Base-by-base conservation (phyloP, 2,113 vertebrate genomes). In the Bostrychus sinensis region DNA sequence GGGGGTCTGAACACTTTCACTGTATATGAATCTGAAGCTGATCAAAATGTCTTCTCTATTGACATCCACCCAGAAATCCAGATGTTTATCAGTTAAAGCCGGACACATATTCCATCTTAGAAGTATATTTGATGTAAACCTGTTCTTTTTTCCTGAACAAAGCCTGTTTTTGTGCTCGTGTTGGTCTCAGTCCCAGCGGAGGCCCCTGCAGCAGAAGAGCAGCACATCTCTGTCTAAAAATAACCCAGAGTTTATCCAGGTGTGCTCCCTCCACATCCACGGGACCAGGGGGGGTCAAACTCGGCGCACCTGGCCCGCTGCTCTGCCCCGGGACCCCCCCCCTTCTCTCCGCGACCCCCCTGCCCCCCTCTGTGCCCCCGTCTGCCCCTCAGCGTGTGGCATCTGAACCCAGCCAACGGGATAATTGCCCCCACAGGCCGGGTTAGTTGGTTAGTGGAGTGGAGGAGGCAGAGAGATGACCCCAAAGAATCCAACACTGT, bases 341-440 rank as follows among this genome's bases (percentile, higher is more conserved):
- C 30, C n/a, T n/a, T n/a, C n/a, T n/a, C n/a, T n/a, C 8, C 30
- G 30, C 30, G 30, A 45, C 39, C 75, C 37, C 63, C 67, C 60
- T 38, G 10, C 41, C 20, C 17, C 1, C 30, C 10, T 9, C 10
- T 16, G 3, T 13, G 1, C 10, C 4, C 46, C 4, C 46, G n/a
- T 16, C 7, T 43, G 28, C 26, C 25, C 75, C 76, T 74, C 80
- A 85, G 56, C 75, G 80, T 79, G 87, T 83, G 84, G 78, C 81
- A 83, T 86, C 88, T 88, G 82, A 89, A 84, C 86, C 77, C 71
- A 87, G 77, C 81, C 85, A 83, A 85, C 80, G 13, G 80, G 74
- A 89, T 86, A 86, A 90, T 90, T 85, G 81, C 82, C 81, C 86
- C 83, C 75, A 77, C 57, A 85, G 80, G 85, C 85, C 80, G 79